phyloP scores from a whole-genome alignment of 2,113 vertebrate species.

The Poicephalus gulielmi region DNA sequence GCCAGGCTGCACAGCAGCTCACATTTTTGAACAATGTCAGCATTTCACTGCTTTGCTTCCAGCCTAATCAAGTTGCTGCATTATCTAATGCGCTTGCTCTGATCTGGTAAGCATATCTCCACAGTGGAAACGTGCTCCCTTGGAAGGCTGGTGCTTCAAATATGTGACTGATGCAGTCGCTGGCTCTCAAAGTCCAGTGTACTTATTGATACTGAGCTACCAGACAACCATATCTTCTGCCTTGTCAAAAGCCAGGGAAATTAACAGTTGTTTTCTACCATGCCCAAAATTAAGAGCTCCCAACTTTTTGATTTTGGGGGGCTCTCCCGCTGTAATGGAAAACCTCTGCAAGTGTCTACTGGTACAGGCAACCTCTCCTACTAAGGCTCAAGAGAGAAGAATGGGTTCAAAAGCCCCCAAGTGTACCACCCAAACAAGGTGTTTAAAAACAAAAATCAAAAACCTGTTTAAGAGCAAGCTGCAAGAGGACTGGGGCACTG shows the following conservation, averaged over 20 bases:
- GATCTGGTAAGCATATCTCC: neutral
- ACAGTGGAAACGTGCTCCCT: fast-evolving
- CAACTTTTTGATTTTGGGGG: neutral
- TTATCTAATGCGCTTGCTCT: neutral
- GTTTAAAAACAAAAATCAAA: neutral
- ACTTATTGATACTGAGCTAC: neutral
- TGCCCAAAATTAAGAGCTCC: neutral
- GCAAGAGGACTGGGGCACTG: neutral
- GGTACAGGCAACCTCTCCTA: neutral
- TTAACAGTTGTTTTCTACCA: neutral
- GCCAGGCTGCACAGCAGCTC: neutral
- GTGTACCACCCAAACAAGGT: neutral
- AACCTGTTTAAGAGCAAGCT: neutral
- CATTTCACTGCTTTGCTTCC: neutral
- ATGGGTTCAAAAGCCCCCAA: fast-evolving
- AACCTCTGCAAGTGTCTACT: neutral
- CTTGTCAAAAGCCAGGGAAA: neutral
- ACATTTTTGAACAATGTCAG: neutral
- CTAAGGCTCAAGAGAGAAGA: neutral
- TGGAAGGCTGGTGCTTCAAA: neutral
- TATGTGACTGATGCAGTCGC: fast-evolving
- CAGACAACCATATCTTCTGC: neutral
- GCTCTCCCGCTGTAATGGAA: fast-evolving
- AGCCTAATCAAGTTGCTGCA: neutral
- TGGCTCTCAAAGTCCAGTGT: neutral